These are phyloP conservation scores for Bombycilla garrulus DNA, from an alignment of 2,113 vertebrate species.

Conservation along the genomic window DNA sequence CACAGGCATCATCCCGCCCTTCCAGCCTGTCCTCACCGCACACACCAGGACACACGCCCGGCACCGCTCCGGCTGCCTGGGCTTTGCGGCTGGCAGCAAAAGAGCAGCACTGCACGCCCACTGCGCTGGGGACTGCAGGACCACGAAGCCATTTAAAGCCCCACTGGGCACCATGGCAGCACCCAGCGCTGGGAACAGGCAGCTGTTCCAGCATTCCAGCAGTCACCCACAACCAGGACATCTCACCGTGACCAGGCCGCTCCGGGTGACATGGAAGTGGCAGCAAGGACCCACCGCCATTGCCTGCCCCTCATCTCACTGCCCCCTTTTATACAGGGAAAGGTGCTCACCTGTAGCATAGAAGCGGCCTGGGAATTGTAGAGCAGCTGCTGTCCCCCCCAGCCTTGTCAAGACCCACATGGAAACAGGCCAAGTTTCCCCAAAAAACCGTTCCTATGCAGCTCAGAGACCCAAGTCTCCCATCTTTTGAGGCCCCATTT, in stretches of 20 bases:
- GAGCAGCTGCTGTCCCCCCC: background rate
- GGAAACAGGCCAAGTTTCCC: fast-evolving
- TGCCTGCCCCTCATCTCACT: fast-evolving
- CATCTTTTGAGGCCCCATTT: background rate
- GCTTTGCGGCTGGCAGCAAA: fast-evolving
- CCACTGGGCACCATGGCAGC: fast-evolving
- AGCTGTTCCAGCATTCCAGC: background rate
- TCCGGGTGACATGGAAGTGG: background rate
- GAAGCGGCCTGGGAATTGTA: fast-evolving
- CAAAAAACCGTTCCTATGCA: background rate
- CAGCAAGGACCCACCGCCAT: background rate
- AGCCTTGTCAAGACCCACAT: fast-evolving
- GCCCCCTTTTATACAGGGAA: fast-evolving
- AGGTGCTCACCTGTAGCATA: background rate
- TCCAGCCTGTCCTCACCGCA: fast-evolving
- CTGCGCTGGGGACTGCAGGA: fast-evolving
- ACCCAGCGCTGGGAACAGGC: background rate
- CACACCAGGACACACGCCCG: fast-evolving
- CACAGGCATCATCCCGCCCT: background rate
- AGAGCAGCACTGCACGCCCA: background rate
- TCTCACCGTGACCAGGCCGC: fast-evolving
- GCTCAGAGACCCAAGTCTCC: background rate
- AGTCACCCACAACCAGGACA: background rate
- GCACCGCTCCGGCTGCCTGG: fast-evolving
- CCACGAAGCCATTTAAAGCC: fast-evolving